These are phyloP conservation scores for Drosophila azteca DNA, from an alignment of 1,140 invertebrate species.

Conservation along the genomic window DNA sequence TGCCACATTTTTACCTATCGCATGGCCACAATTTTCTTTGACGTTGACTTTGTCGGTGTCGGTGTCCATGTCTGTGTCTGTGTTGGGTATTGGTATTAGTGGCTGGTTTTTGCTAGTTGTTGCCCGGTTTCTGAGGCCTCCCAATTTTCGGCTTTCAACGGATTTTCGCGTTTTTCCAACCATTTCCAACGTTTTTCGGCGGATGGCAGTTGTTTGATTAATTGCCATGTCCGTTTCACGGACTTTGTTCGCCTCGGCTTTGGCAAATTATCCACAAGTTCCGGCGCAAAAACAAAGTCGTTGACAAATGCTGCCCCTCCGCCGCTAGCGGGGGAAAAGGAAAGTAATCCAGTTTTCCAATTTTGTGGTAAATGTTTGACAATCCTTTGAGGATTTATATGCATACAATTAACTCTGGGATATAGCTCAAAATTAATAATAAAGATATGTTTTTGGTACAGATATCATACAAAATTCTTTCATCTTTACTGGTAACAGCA, in stretches of 20 bases:
- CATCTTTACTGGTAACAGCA: no score
- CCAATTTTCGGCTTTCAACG: conserved; percentile 30
- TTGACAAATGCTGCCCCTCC: conserved; percentile 50
- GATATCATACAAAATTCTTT: no score
- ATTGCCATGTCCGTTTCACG: conserved; percentile 51
- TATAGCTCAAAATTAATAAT: no score
- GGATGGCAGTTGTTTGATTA: conserved; percentile 70
- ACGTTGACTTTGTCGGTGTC: conserved; percentile 20
- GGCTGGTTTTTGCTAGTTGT: no score
- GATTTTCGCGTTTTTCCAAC: conserved; percentile 22
- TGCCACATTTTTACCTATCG: conserved; percentile 51
- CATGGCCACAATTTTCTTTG: conserved; percentile 32
- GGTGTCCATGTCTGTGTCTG: neutral
- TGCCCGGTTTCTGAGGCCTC: conserved; percentile 4
- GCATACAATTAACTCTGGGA: no score
- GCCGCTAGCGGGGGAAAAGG: neutral
- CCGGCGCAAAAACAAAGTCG: conserved; percentile 52
- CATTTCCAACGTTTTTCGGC: conserved; percentile 35
- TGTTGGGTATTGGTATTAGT: neutral
- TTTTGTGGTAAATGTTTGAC: neutral
- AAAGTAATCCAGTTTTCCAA: conserved; percentile 2
- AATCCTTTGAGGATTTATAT: conserved; percentile 1
- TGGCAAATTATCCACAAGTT: conserved; percentile 45
- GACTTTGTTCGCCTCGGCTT: conserved; percentile 28
- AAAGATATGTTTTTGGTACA: no score